Base-by-base conservation (phyloP, 2,113 vertebrate genomes). In the Burhinus oedicnemus region DNA sequence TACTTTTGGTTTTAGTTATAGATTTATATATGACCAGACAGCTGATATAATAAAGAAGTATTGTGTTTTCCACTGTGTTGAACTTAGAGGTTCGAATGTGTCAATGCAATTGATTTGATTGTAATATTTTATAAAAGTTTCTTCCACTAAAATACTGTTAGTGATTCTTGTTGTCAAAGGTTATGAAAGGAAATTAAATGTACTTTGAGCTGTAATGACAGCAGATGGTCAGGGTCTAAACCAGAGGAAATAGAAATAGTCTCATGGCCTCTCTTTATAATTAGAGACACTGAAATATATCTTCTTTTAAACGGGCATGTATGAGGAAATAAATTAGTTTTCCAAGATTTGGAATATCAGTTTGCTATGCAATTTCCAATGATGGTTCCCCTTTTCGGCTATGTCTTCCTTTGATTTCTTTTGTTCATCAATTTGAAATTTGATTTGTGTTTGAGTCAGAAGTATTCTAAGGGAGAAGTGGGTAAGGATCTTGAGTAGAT, bases 71-170 rank as follows among this genome's bases (percentile, higher is more conserved):
- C 96, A 97, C 95, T 96, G 87, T 89, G 89, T 95, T 98, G 97
- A 97, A 96, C 97, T 98, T 96, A 89, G 88, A 97, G 97, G 93
- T 98, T 98, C 97, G 97, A 96, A 96, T 92, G 96, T 97, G 94
- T 98, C 98, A 97, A 98, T 98, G 97, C 94, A 97, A 98, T 98
- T 97, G 97, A 97, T 98, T 97, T 98, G 97, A 98, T 98, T 98
- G 95, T 96, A 98, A 97, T 98, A 97, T 98, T 97, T 98, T 98
- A 98, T 95, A 98, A 95, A 98, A 98, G 97, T 97, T 98, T 97
- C 95, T 97, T 96, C 94, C 84, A n/a, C 62, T 87, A 93, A 97
- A 97, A 98, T 97, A 87, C 86, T 87, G 96, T 96, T 97, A 97
- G 97, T 14, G 40, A 92, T 90, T 97, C 17, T 40, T 97, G 64